These are phyloP conservation scores for Drosophila santomea DNA, from an alignment of 1,140 invertebrate genomes.

Conservation along the genomic window DNA sequence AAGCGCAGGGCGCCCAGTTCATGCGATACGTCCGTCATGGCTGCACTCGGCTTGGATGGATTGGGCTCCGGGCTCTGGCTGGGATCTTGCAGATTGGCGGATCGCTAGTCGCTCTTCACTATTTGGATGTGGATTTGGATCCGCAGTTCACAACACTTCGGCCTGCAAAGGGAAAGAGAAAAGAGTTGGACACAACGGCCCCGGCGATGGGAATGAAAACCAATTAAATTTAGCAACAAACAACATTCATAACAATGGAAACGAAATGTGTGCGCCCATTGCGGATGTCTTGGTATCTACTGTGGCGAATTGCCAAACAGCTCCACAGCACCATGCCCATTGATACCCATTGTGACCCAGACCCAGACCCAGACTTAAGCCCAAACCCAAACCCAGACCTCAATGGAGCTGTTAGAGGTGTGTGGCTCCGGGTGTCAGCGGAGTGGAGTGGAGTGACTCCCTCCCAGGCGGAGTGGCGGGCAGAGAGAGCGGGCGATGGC, in stretches of 20 bases:
- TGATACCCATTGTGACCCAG: constrained; percentile 71
- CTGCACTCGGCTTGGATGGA: constrained; percentile 11
- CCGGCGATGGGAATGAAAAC: constrained; percentile 40
- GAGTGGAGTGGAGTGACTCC: too few species aligned
- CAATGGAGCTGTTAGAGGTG: neutral
- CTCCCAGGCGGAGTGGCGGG: neutral
- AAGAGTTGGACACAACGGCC: constrained; percentile 29
- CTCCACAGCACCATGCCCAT: constrained; percentile 9
- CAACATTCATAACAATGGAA: constrained; percentile 46
- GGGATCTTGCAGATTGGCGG: constrained; percentile 55
- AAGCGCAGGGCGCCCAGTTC: constrained; percentile 79
- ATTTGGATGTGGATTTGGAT: neutral
- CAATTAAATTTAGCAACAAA: constrained; percentile 51
- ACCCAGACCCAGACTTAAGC: constrained; percentile 38
- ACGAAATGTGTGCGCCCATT: constrained; percentile 41
- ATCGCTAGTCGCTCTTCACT: neutral
- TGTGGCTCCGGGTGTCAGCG: neutral
- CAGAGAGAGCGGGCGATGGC: neutral
- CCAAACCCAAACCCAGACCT: constrained; percentile 14
- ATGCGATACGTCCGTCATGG: constrained; percentile 81
- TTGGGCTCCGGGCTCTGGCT: constrained; percentile 27
- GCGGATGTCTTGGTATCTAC: constrained; percentile 21
- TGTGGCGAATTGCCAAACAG: constrained; percentile 52
- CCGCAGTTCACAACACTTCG: constrained; percentile 24
- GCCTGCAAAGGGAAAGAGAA: constrained; percentile 29